phyloP scores from a whole-genome alignment of 2,797 vertebrate genomes.

The Morus bassanus region DNA sequence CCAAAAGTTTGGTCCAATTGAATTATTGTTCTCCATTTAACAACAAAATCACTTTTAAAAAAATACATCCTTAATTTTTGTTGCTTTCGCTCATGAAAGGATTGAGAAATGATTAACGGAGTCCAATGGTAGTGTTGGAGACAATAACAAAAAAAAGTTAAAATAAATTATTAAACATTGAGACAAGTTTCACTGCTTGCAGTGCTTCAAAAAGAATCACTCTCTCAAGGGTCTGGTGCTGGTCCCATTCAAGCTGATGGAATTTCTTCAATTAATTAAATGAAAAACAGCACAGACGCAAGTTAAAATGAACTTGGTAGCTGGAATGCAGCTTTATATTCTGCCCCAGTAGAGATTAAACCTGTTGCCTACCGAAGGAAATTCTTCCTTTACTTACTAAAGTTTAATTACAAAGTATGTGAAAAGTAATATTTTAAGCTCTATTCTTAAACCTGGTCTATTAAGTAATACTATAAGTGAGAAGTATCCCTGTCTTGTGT shows the following conservation, averaged over 20 bases:
- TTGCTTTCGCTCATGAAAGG: slow-evolving; percentile 28
- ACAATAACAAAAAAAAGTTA: background rate
- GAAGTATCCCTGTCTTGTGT: background rate
- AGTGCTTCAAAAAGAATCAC: background rate
- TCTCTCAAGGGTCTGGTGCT: background rate
- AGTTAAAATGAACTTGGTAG: background rate
- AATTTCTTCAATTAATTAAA: slow-evolving; percentile 16
- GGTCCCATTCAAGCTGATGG: background rate
- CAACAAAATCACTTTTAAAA: background rate
- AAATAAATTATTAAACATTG: slow-evolving; percentile 3
- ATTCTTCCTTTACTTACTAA: background rate
- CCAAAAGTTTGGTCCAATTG: background rate
- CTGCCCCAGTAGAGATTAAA: background rate
- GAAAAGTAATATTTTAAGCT: background rate
- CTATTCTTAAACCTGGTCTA: background rate
- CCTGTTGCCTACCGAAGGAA: background rate
- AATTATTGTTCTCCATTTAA: background rate
- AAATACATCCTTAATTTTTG: background rate
- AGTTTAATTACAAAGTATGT: background rate
- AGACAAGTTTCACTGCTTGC: slow-evolving; percentile 7
- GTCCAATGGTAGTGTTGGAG: background rate
- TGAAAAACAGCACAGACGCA: background rate
- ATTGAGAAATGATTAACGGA: slow-evolving; percentile 33
- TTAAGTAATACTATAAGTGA: background rate
- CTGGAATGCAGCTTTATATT: background rate